phyloP scores from a whole-genome alignment of 2,888 invertebrate species.

The Tipula helvola region DNA sequence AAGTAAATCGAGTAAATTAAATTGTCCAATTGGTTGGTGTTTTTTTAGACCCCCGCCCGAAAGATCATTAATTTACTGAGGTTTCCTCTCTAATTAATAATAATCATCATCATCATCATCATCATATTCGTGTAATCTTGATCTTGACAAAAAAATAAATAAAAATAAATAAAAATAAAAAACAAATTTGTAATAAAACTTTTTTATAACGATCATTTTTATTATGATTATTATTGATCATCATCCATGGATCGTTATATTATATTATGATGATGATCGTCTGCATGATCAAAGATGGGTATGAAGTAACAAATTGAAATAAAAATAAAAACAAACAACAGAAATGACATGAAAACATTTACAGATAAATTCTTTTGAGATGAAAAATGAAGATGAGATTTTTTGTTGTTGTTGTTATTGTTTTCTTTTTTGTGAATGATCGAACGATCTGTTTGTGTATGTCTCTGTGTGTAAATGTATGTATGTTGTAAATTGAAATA shows the following conservation, averaged over 20 bases:
- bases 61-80: neutral
- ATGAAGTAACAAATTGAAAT: constrained; percentile 4
- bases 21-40: neutral
- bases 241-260: neutral
- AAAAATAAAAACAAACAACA: neutral
- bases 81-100: neutral
- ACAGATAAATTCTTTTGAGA: neutral
- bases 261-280: neutral
- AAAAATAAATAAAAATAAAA: too few species aligned
- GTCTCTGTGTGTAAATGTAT: too few species aligned
- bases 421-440: neutral
- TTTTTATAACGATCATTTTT: neutral
- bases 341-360: neutral
- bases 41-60: neutral
- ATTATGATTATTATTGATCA: constrained; percentile 4
- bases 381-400: constrained; percentile 4
- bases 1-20: neutral
- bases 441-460: neutral
- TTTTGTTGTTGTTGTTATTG: neutral
- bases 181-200: neutral
- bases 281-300: neutral
- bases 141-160: neutral
- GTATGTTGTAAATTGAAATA: neutral
- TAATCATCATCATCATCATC: neutral
- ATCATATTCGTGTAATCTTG: neutral